Evolutionary conservation across 1,140 invertebrate species (phyloP).

Genomic region (Ceratina calcarata): DNA sequence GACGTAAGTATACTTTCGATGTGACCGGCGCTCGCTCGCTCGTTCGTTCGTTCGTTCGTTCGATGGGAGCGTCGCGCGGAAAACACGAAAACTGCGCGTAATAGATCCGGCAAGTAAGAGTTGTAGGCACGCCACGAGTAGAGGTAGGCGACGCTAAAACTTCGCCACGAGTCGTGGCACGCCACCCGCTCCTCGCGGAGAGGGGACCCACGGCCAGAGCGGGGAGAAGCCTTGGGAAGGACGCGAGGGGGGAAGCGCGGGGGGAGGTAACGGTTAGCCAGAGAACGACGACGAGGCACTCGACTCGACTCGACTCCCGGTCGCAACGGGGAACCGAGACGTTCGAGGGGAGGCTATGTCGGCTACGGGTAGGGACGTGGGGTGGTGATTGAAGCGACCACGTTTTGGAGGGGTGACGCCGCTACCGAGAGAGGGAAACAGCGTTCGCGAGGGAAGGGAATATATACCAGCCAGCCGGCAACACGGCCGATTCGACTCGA

Average conservation of each 20-base stretch:
- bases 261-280: not conserved
- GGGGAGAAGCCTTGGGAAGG: constrained; percentile 20
- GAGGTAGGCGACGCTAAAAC: constrained; percentile 74
- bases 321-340: constrained; percentile 23
- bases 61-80: constrained; percentile 28
- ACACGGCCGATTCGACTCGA: constrained; percentile 47
- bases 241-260: constrained; percentile 23
- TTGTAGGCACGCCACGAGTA: constrained; percentile 71
- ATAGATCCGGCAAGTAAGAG: constrained; percentile 72
- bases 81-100: constrained; percentile 69
- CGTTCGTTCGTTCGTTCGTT: not conserved
- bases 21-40: no score
- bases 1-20: no score
- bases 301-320: constrained; percentile 45
- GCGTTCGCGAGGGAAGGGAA: not conserved
- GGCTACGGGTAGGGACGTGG: constrained; percentile 51
- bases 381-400: constrained; percentile 53
- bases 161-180: constrained; percentile 74
- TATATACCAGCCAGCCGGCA: constrained; percentile 48
- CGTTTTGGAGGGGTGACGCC: constrained; percentile 21
- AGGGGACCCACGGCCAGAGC: no score
- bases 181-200: constrained; percentile 21
- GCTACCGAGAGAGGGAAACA: constrained; percentile 11
- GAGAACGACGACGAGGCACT: constrained; percentile 25
- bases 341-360: constrained; percentile 47